Base-by-base conservation (phyloP, 2,888 invertebrate species). In the Eilema depressum region DNA sequence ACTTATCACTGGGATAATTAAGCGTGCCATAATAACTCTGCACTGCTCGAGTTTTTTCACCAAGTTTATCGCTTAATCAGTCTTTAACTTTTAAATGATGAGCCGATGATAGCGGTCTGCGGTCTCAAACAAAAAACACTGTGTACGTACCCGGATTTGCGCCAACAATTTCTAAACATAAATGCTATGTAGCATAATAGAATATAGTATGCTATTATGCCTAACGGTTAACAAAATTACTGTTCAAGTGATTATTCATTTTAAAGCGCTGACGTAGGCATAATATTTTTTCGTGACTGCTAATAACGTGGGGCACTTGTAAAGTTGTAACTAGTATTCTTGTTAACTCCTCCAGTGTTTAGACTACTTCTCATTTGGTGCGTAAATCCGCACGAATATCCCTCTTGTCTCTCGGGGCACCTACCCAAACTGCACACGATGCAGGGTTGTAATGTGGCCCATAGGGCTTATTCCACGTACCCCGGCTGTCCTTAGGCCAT, bases 1-100 rank as follows among this genome's bases (percentile, higher is more conserved):
- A 17, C 25, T 63, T 41, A 26, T 41, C 63, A 41, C 41, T 17
- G 14, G 14, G 17, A 63, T 61, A 63, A 63, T 63, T 63, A 41
- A 63, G 41, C 37, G 17, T 20, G 25, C 41, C 3, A 25, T 25
- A 41, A 63, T 63, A 63, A 41, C 63, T 8, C 23, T 33, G 61
- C 56, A 20, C 23, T 37, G 61, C 59, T 68, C 61, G 77, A 75
- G 69, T 78, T 77, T 78, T 77, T 77, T 79, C 69, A 66, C 65
- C n/a, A 1, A 75, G 74, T 79, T 79, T 79, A 79, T 80, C 78
- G 76, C 61, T 78, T 75, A 80, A 80, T 80, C 80, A 75, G 76
- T 61, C 70, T 77, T 74, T 77, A 77, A 80, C 80, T 80, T 75
- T 74, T 73, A 73, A 80, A 77, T 80, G 75, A 80, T 73, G 66